A percentile compares a stretch with the other conserved stretches of the same genome.
phyloP scores from a whole-genome alignment of 2,113 vertebrate species.

The Corapipo altera region DNA sequence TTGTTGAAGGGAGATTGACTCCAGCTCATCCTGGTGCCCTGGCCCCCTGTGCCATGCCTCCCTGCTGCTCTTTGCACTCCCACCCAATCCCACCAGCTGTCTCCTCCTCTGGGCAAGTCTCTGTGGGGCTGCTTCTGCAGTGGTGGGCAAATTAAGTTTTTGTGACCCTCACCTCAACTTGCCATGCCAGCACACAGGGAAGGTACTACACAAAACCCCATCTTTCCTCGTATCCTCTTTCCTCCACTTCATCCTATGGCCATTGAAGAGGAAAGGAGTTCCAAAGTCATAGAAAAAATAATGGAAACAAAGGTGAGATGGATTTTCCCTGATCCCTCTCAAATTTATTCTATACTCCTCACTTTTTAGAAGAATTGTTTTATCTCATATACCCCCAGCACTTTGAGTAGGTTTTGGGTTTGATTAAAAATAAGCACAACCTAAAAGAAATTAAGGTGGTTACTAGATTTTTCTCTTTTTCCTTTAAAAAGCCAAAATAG shows the following conservation, averaged over 20 bases:
- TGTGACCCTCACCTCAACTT: not conserved
- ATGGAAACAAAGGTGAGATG: not conserved
- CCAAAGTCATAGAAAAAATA: not conserved
- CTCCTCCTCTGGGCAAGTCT: not conserved
- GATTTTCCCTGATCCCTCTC: not conserved
- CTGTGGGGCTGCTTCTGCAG: rapidly evolving
- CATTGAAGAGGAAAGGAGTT: not conserved
- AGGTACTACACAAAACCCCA: not conserved
- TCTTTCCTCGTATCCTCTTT: not conserved
- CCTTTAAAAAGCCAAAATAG: not conserved
- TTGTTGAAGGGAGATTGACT: not conserved
- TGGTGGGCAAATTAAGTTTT: not conserved
- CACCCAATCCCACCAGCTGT: not conserved
- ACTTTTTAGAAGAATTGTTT: not conserved
- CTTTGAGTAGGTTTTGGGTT: not conserved
- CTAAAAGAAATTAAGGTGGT: not conserved
- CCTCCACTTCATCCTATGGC: not conserved
- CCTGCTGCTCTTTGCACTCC: not conserved
- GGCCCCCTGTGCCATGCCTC: not conserved
- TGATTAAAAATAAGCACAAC: not conserved
- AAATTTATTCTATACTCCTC: not conserved
- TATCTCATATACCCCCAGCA: not conserved
- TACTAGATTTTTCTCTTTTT: not conserved
- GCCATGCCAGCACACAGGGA: too few relatives aligned
- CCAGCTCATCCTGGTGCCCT: not conserved